phyloP scores from a whole-genome alignment of 2,888 invertebrate genomes.

The Raillietiella orientalis region DNA sequence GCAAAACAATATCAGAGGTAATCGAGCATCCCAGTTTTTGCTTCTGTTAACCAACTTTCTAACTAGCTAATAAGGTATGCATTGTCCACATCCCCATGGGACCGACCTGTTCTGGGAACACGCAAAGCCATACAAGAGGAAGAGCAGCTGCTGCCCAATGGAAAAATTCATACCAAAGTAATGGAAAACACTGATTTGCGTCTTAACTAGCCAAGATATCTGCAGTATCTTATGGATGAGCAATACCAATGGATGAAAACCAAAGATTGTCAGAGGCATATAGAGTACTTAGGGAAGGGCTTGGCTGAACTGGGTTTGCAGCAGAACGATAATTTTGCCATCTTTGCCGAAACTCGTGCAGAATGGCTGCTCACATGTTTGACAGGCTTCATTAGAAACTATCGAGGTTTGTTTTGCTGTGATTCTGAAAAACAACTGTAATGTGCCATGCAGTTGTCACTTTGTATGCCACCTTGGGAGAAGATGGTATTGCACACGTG shows the following conservation, averaged over 20 bases:
- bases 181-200: no score
- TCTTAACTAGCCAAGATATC: no score
- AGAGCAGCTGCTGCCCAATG: constrained; percentile 76
- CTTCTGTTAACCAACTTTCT: no score
- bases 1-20: no score
- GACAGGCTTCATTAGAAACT: constrained; percentile 76
- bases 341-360: constrained; percentile 87
- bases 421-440: background rate
- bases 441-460: constrained; percentile 88
- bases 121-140: constrained; percentile 66
- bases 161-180: constrained; percentile 80
- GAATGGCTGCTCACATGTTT: constrained; percentile 95
- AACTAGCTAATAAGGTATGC: no score
- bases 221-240: constrained; percentile 73
- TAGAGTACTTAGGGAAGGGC: constrained; percentile 47
- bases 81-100: no score
- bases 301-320: constrained; percentile 40
- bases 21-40: no score
- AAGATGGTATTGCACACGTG: constrained; percentile 85
- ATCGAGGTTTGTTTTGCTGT: no score
- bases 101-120: constrained; percentile 52
- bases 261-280: constrained; percentile 34
- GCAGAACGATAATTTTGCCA: constrained; percentile 40
- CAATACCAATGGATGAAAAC: constrained; percentile 69
- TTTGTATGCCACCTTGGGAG: constrained; percentile 82